Evolutionary conservation across 2,888 invertebrate genomes (phyloP).

Genomic region (Spisula solida): DNA sequence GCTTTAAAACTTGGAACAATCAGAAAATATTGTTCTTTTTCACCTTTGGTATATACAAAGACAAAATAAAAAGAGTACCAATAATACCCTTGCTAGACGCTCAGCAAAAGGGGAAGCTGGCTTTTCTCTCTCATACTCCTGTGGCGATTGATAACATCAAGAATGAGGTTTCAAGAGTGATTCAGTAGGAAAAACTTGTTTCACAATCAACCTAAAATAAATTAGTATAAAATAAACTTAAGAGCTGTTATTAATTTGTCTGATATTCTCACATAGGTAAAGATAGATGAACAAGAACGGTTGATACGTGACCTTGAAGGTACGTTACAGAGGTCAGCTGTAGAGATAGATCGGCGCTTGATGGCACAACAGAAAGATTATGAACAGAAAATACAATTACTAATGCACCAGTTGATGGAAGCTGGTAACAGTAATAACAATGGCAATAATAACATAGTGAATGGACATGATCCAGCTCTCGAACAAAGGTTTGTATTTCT

Average conservation of each 20-base stretch:
- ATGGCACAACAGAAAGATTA: slow-evolving; percentile 86
- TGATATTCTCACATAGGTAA: slow-evolving; percentile 77
- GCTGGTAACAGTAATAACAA: slow-evolving; percentile 33
- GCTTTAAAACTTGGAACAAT: too few species aligned
- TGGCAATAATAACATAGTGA: slow-evolving; percentile 36
- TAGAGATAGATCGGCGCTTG: slow-evolving; percentile 85
- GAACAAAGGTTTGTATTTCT: slow-evolving; percentile 60
- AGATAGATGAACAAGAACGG: slow-evolving; percentile 85
- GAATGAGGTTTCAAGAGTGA: too few species aligned
- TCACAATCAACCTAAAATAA: too few species aligned
- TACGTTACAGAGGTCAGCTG: slow-evolving; percentile 82
- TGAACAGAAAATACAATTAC: slow-evolving; percentile 86
- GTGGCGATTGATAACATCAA: too few species aligned
- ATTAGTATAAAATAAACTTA: too few species aligned
- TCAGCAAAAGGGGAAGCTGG: too few species aligned
- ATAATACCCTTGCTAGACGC: too few species aligned
- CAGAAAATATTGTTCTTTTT: too few species aligned
- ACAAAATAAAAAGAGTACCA: too few species aligned
- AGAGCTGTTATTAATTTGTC: background rate
- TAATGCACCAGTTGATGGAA: slow-evolving; percentile 85
- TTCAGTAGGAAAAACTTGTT: too few species aligned
- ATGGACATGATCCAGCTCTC: slow-evolving; percentile 50
- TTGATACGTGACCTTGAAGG: slow-evolving; percentile 84
- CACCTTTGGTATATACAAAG: too few species aligned
- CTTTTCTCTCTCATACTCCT: too few species aligned